Evolutionary conservation across 2,888 invertebrate genomes (phyloP), one percentile per base, ranked within the genome.

Genomic region (Scrobipalpa atriplicella): DNA sequence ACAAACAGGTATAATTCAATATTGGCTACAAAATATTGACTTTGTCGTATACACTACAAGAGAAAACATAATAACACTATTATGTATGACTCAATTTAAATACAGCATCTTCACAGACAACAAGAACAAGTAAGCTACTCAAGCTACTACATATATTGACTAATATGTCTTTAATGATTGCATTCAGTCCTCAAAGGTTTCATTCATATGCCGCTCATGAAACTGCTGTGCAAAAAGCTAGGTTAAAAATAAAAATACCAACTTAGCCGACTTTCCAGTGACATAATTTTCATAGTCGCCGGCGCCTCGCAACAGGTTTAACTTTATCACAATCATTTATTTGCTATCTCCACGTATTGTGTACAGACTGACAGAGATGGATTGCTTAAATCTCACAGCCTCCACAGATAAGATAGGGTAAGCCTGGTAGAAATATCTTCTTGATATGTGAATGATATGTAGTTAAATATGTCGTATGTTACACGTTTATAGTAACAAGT

Each of bases 381-480:
- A 66, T 66, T 36, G 66, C 16, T 54, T 36, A 65, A 70, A 69
- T 71, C 73, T 70, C 70, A 43, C 75, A 75, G 72, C 72, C 71
- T 73, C 72, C 68, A 56, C 21, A 9, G 75, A 76, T 75, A 73
- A 73, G 74, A 75, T 74, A 73, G 54, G 11, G 54, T 21, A 56
- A 56, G 21, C 19, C 21, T 56, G 54, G 62, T 54, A 66, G 21
- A 64, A 16, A 47, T 47, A 47, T n/a, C 54, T 18, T 52, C 41
- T n/a, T 3, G n/a, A 47, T 47, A 47, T 47, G n/a, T n/a, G 16
- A 47, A 47, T 47, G 47, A 47, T 47, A 16, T 43, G 47, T 47
- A n/a, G 43, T 13, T 43, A 43, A 43, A 13, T 43, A 13, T 11
- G 43, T 43, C 43, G 10, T 13, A 1, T 43, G 43, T 11, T 13